phyloP scores from a whole-genome alignment of 2,888 invertebrate genomes.

The Graphium colonna region DNA sequence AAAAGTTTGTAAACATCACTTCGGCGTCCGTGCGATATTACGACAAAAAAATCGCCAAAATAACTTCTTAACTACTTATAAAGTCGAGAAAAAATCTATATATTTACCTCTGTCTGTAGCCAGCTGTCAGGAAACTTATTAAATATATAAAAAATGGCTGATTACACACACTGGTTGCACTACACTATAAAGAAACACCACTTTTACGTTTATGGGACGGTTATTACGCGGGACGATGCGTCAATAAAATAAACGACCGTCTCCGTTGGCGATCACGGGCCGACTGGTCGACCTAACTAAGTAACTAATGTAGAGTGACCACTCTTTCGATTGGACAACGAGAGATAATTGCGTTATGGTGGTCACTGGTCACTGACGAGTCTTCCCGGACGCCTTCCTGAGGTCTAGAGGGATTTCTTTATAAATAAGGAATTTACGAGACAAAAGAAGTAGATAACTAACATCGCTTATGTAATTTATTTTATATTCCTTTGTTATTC shows the following conservation, averaged over 20 bases:
- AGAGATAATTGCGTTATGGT: too few species aligned
- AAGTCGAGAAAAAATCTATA: slow-evolving; percentile 39
- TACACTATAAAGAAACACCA: slow-evolving; percentile 34
- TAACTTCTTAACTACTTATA: too few species aligned
- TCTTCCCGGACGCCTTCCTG: too few species aligned
- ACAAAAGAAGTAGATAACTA: too few species aligned
- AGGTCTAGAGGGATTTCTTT: too few species aligned
- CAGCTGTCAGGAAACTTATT: slow-evolving; percentile 26
- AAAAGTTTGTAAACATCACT: slow-evolving; percentile 16
- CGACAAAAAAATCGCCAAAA: too few species aligned
- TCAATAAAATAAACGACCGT: slow-evolving; percentile 38
- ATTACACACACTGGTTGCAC: slow-evolving; percentile 31
- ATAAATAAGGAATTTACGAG: too few species aligned
- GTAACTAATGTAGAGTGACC: too few species aligned
- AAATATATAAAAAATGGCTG: slow-evolving; percentile 19
- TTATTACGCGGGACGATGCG: slow-evolving; percentile 29
- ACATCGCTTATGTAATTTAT: too few species aligned
- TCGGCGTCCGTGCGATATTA: slow-evolving; percentile 30
- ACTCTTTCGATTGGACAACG: too few species aligned
- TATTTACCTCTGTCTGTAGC: slow-evolving; percentile 38
- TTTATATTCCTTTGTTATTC: too few species aligned
- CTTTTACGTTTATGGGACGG: slow-evolving; percentile 30
- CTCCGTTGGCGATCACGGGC: slow-evolving; percentile 43
- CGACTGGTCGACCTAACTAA: slow-evolving; percentile 20
- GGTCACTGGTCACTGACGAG: too few species aligned